Evolutionary conservation across 2,888 invertebrate species (phyloP).

Genomic region (Acleris holmiana): DNA sequence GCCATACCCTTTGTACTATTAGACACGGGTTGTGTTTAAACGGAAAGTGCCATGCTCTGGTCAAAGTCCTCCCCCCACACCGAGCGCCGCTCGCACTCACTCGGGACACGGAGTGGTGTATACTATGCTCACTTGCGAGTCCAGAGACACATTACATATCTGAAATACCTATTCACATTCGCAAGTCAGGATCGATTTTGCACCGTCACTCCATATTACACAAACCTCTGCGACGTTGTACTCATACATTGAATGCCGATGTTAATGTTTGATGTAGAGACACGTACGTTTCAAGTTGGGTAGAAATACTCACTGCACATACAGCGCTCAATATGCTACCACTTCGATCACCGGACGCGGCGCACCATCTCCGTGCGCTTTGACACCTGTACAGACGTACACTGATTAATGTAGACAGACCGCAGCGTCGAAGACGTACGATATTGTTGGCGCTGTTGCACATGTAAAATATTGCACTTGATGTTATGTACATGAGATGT

Average conservation of each 20-base stretch:
- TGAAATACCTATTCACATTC: conserved; percentile 61
- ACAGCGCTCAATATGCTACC: conserved; percentile 73
- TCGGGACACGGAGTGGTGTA: conserved; percentile 66
- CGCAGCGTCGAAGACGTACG: conserved; percentile 62
- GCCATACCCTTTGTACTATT: conserved; percentile 66
- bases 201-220: conserved; percentile 84
- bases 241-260: conserved; percentile 50
- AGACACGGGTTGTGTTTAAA: conserved; percentile 69
- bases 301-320: conserved; percentile 53
- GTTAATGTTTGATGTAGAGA: conserved; percentile 49
- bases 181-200: conserved; percentile 85
- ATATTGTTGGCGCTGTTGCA: conserved; percentile 75
- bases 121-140: conserved; percentile 69
- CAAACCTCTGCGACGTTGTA: conserved; percentile 54
- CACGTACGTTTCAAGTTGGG: conserved; percentile 48
- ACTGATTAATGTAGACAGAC: conserved; percentile 39
- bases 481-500: conserved; percentile 58
- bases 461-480: conserved; percentile 76
- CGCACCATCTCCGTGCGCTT: conserved; percentile 41
- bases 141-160: conserved; percentile 63
- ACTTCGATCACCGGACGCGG: conserved; percentile 63
- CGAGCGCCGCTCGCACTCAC: conserved; percentile 43
- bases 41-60: conserved; percentile 84
- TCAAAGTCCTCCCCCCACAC: conserved; percentile 73
- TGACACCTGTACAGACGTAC: conserved; percentile 39